Percentiles rank a stretch among this genome's conserved stretches.
These are phyloP conservation scores for Schizopygopsis malacanthus DNA, from an alignment of 2,797 vertebrate species.

Conservation along the genomic window DNA sequence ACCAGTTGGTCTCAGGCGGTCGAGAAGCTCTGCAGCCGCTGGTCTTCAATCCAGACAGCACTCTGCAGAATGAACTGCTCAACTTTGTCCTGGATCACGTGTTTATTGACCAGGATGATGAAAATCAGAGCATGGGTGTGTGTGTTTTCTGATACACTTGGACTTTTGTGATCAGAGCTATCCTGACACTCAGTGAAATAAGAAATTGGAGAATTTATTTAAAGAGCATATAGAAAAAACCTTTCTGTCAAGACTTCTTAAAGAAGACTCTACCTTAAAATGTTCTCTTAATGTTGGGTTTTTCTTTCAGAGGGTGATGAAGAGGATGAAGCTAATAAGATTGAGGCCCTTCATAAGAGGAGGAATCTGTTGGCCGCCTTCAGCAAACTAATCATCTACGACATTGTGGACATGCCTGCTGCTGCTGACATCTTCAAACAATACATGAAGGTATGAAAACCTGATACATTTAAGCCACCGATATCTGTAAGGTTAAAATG, in stretches of 20 bases:
- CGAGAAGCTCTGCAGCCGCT: conserved; percentile 94
- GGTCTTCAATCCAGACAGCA: conserved; percentile 94
- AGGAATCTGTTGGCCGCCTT: conserved; percentile 97
- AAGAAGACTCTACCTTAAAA: background rate
- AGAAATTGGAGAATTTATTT: background rate
- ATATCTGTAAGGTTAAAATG: background rate
- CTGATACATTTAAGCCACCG: background rate
- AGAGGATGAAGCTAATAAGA: conserved; percentile 99
- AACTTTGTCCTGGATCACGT: conserved; percentile 98
- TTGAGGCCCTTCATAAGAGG: conserved; percentile 98
- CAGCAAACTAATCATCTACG: conserved; percentile 98
- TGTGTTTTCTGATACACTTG: background rate
- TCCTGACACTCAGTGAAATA: background rate
- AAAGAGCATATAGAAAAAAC: background rate
- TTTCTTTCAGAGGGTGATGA: conserved; percentile 90
- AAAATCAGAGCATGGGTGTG: conserved; percentile 99
- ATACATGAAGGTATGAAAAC: conserved; percentile 95
- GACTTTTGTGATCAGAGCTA: background rate
- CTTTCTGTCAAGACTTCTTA: background rate
- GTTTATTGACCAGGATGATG: conserved; percentile 98
- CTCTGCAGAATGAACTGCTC: conserved; percentile 95
- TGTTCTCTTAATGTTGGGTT: background rate
- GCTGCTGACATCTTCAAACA: conserved; percentile 99
- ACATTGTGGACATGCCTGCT: conserved; percentile 99
- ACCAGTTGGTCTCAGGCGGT: conserved; percentile 91